Evolutionary conservation across 2,888 invertebrate species (phyloP).

Genomic region (Macrostomum cliftonense): DNA sequence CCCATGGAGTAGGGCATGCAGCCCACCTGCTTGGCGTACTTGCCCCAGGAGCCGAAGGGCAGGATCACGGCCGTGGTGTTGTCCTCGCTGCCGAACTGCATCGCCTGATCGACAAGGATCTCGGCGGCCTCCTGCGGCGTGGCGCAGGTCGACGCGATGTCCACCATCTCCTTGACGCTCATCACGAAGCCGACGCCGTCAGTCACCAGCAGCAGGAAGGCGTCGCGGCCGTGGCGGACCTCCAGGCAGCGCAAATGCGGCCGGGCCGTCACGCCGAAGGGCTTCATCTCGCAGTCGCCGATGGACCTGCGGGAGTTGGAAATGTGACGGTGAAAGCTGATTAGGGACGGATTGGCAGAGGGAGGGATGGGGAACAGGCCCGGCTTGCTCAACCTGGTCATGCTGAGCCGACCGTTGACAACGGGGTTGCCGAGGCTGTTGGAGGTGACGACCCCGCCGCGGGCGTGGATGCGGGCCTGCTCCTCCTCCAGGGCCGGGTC

Average conservation of each 20-base stretch:
- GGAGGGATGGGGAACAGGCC: too few species aligned
- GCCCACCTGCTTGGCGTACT: constrained; percentile 19
- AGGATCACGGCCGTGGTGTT: constrained; percentile 40
- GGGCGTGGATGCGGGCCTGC: constrained; percentile 34
- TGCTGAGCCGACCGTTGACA: constrained; percentile 41
- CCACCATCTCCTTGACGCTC: constrained; percentile 39
- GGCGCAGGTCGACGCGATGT: constrained; percentile 35
- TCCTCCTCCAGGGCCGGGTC: constrained; percentile 37
- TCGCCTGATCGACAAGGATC: constrained; percentile 39
- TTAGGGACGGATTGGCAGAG: too few species aligned
- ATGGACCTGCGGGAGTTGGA: constrained; percentile 28
- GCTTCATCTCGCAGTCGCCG: constrained; percentile 41
- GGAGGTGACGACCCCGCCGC: constrained; percentile 34
- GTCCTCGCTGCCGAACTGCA: constrained; percentile 42
- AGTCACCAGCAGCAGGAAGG: constrained; percentile 39
- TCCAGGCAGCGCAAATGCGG: constrained; percentile 33
- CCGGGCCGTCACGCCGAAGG: constrained; percentile 39
- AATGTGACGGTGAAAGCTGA: too few species aligned
- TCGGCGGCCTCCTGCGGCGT: constrained; percentile 38
- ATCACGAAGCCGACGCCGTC: constrained; percentile 41
- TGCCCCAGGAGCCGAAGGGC: constrained; percentile 43
- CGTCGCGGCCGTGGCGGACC: constrained; percentile 40
- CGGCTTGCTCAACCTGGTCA: constrained; percentile 38
- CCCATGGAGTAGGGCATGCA: too few species aligned
- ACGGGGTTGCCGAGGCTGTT: constrained; percentile 36